Base-by-base conservation (phyloP, 2,797 vertebrate genomes). In the Epinephelus awoara region DNA sequence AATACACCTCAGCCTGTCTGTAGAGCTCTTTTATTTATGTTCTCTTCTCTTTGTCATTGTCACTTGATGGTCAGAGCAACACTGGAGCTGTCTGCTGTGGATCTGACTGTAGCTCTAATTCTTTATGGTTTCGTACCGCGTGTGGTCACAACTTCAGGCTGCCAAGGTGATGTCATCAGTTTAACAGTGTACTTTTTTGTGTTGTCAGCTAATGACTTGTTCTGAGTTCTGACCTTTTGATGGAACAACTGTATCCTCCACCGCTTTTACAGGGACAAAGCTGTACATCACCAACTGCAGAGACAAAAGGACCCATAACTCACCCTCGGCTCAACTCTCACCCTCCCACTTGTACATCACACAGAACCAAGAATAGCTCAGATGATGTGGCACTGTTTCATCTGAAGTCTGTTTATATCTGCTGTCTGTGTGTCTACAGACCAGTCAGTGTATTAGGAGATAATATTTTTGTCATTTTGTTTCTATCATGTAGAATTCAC, bases 161-260 rank as follows among this genome's bases (percentile, higher is more conserved):
- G 34, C 34, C 34, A 34, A 34, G 34, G 34, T 34, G 34, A 34
- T 7, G 34, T 46, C 61, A 52, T 44, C 13, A 23, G 27, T 21
- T 6, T 8, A 58, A 52, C 23, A 12, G 5, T 67, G 34, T 47
- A 7, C 42, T 34, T 34, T 34, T 34, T 34, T 34, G 34, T 34
- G 40, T 65, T 71, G 76, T 59, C 55, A 27, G 55, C 9, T 40
- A 14, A 5, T 27, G 40, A 18, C 42, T 61, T 49, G 17, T 61
- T 57, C 27, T 71, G 40, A 21, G 9, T 23, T 73, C 21, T 25
- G 59, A 65, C 18, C 52, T 44, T 58, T 6, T 46, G 67, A 58
- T n/a, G 38, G 46, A 34, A 44, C 17, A 19, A 38, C 47, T 54
- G 62, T 23, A 51, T 66, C 54, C n/a, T 47, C 27, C 29, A 5